These are phyloP conservation scores for Drosophila bipectinata DNA, from an alignment of 1,140 invertebrate species.

Conservation along the genomic window DNA sequence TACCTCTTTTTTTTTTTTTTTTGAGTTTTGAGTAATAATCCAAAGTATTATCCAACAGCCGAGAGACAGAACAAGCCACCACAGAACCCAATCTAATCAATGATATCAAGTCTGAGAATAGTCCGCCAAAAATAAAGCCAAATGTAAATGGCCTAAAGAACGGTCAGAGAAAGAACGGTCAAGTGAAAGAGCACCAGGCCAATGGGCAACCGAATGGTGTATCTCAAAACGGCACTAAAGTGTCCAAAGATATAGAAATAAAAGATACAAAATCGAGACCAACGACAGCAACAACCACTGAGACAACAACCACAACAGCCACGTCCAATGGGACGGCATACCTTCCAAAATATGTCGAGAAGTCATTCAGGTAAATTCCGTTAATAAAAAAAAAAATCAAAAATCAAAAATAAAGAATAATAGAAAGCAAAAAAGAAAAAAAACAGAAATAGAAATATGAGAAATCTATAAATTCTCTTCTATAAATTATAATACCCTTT, in stretches of 20 bases:
- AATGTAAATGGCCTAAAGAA: conserved; percentile 30
- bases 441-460: conserved; percentile 1
- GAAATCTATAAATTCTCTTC: conserved; percentile 9
- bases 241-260: conserved; percentile 23
- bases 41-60: conserved; percentile 76
- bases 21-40: conserved; percentile 63
- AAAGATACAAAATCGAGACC: conserved; percentile 16
- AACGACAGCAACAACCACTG: conserved; percentile 18
- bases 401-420: neutral
- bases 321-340: conserved; percentile 73
- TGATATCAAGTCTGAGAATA: conserved; percentile 52
- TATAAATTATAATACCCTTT: conserved; percentile 11
- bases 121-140: conserved; percentile 41
- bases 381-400: conserved; percentile 21
- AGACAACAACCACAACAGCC: conserved; percentile 21
- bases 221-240: conserved; percentile 26
- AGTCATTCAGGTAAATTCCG: conserved; percentile 84
- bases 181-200: conserved; percentile 35
- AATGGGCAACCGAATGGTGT: conserved; percentile 50
- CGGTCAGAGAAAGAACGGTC: conserved; percentile 27
- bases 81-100: conserved; percentile 57
- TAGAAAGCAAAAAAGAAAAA: neutral
- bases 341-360: conserved; percentile 83
- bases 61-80: conserved; percentile 73
- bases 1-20: conserved; percentile 37